Evolutionary conservation across 2,888 invertebrate species (phyloP).

Genomic region (Dione vanillae): DNA sequence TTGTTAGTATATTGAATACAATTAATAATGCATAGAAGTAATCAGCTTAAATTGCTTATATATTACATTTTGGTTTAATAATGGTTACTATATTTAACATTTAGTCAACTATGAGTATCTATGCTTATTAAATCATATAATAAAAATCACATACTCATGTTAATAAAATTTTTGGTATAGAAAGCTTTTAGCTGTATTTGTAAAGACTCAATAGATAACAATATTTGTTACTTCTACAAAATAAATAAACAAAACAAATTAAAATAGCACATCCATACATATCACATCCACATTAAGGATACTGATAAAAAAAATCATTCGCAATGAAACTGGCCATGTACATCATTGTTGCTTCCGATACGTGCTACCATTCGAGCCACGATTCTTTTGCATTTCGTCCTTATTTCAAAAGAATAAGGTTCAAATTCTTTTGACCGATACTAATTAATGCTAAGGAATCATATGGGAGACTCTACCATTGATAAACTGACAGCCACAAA

Average conservation of each 20-base stretch:
- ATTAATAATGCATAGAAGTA: conserved; percentile 1
- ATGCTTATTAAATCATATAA: too few relatives aligned
- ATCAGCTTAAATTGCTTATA: background rate
- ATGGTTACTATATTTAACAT: too few relatives aligned
- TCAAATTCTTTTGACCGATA: conserved; percentile 37
- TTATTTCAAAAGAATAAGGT: conserved; percentile 38
- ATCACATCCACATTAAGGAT: conserved; percentile 57
- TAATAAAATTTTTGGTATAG: too few relatives aligned
- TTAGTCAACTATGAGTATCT: too few relatives aligned
- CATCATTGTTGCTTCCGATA: conserved; percentile 75
- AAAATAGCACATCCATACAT: conserved; percentile 32
- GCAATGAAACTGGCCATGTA: conserved; percentile 68
- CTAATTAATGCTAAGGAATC: conserved; percentile 52
- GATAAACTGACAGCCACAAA: conserved; percentile 51
- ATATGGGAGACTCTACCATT: conserved; percentile 49
- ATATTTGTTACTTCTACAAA: background rate
- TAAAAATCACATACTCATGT: too few relatives aligned
- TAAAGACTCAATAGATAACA: too few relatives aligned
- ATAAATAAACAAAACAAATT: background rate
- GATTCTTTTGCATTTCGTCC: conserved; percentile 24
- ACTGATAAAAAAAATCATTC: conserved; percentile 71
- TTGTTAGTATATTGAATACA: background rate
- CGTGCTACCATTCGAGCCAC: conserved; percentile 63
- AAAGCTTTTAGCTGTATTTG: too few relatives aligned
- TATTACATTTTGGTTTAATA: background rate